Evolutionary conservation across 2,113 vertebrate species (phyloP), one percentile per base, ranked within the genome.

Genomic region (Rhizomys pruinosus): DNA sequence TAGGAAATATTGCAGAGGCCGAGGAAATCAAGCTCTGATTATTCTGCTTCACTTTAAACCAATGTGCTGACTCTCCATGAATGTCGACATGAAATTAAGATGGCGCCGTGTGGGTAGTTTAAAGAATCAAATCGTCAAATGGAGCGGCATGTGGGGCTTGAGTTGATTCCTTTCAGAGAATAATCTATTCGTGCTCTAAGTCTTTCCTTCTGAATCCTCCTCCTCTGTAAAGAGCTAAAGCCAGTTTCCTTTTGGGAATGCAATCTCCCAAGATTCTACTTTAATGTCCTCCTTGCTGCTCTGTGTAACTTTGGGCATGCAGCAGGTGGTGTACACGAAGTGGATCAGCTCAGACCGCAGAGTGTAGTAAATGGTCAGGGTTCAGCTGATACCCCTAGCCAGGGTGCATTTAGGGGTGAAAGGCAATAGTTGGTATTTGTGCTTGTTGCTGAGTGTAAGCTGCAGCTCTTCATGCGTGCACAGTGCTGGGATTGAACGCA

Each of bases 131-230:
- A 63, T 55, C 64, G 61, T 89, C 59, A 57, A 22, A 11, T 2
- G 15, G 64, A 74, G 57, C 25, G 27, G 69, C 5, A 1, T 1
- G 4, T 34, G 78, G 25, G 37, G 47, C 39, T 82, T 7, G 11
- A 77, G n/a, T 59, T 66, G 11, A 4, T 59, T 90, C 39, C 74
- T 61, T 86, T 52, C n/a, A 61, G 42, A 86, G 44, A 57, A 20
- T 11, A 2, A 3, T 12, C 23, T 37, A 39, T n/a, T 32, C 17
- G 5, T 59, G 20, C 61, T 78, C n/a, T 52, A 20, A 68, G 13
- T 63, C 52, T 69, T 92, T 71, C 34, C 68, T 89, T 89, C 76
- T 72, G 55, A 82, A 73, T 76, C 82, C 44, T 89, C 82, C 44
- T 89, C 27, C 44, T 13, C 7, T 2, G 8, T 57, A 68, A 93